Evolutionary conservation across 2,797 vertebrate genomes (phyloP).

Genomic region (Podarcis lilfordi): DNA sequence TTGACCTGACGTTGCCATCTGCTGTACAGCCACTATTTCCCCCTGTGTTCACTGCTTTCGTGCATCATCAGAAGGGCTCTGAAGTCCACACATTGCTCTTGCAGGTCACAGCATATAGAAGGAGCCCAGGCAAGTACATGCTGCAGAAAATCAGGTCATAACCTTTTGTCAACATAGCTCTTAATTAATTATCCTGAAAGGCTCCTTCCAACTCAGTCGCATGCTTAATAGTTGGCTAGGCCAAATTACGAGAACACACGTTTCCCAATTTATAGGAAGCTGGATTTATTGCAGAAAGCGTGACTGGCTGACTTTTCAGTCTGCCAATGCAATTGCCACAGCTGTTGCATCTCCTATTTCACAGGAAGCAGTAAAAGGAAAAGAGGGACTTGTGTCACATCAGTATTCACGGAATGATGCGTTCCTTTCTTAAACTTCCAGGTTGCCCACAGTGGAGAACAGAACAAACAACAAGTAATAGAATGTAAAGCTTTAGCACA

Average conservation of each 20-base stretch:
- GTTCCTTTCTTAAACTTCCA: slow-evolving; percentile 54
- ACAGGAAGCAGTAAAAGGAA: slow-evolving; percentile 37
- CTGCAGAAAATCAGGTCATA: accelerated
- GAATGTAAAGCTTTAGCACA: background rate
- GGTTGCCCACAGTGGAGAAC: slow-evolving; percentile 39
- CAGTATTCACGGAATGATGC: slow-evolving; percentile 49
- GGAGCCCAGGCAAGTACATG: background rate
- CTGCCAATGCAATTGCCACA: slow-evolving; percentile 40
- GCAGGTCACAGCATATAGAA: background rate
- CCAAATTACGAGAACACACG: slow-evolving; percentile 1
- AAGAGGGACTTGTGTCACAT: slow-evolving; percentile 46
- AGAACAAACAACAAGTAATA: background rate
- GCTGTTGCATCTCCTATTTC: slow-evolving; percentile 59
- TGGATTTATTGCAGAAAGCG: slow-evolving; percentile 45
- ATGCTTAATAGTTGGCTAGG: background rate
- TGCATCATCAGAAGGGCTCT: background rate
- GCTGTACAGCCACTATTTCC: background rate
- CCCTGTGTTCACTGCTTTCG: background rate
- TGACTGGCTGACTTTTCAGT: slow-evolving; percentile 44
- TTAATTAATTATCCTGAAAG: background rate
- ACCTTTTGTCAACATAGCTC: background rate
- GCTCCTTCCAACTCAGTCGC: background rate
- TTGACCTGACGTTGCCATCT: background rate
- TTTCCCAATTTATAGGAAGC: slow-evolving; percentile 43
- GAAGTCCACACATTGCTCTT: background rate